Conservation (phyloP, 2,113 vertebrate genomes). For the Phalacrocorax brasilianus region DNA sequence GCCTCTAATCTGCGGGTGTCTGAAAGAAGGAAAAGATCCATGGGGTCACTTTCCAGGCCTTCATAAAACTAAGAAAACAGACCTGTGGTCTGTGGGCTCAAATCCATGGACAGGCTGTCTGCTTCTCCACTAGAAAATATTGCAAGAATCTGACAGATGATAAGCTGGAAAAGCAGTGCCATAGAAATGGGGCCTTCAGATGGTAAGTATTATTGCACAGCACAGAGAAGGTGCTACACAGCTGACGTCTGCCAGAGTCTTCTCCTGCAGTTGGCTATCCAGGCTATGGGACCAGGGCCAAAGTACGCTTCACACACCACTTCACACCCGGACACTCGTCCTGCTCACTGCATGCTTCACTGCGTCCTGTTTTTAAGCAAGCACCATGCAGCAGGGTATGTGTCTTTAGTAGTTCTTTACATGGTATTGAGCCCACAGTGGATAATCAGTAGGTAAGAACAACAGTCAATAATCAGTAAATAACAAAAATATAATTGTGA, state of each 20-base stretch:
- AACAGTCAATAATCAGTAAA: neutral
- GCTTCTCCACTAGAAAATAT: neutral
- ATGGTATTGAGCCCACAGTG: neutral
- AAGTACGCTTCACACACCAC: neutral
- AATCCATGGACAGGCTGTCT: constrained; percentile 10
- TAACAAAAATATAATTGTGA: neutral
- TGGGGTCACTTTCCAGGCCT: neutral
- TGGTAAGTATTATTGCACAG: neutral
- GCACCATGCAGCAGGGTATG: neutral
- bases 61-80: constrained; percentile 3
- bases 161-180: neutral
- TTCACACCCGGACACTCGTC: neutral
- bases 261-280: neutral
- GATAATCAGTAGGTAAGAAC: neutral
- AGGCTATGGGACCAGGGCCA: neutral
- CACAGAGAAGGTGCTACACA: neutral
- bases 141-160: neutral
- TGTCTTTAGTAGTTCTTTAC: neutral
- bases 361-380: neutral
- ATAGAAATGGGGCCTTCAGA: neutral
- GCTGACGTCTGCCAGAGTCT: neutral
- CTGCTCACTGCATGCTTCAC: neutral
- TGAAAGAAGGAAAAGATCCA: neutral
- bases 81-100: neutral
- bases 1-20: neutral